Conservation (phyloP, 2,888 invertebrate species). For the Archaeoteleia sp. region DNA sequence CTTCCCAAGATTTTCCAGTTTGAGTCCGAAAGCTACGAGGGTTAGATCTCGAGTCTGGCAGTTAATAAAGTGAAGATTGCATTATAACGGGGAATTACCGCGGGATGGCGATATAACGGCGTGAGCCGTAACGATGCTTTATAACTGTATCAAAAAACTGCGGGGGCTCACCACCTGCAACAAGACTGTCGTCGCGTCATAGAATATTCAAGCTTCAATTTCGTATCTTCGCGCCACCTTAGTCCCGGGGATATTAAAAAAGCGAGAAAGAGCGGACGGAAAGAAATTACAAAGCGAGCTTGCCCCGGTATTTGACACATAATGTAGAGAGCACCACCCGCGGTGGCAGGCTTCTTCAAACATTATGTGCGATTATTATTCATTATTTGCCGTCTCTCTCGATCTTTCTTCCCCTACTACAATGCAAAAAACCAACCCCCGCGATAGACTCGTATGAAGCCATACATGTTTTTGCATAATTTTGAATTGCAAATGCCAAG, state of each 20-base stretch:
- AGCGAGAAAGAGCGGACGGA: conserved; percentile 51
- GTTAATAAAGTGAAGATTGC: conserved; percentile 72
- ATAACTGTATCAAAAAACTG: conserved; percentile 69
- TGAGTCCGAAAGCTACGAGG: conserved; percentile 27
- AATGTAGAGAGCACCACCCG: conserved; percentile 59
- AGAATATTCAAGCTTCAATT: conserved; percentile 75
- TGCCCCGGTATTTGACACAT: conserved; percentile 65
- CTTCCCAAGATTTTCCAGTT: conserved; percentile 28
- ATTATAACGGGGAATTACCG: conserved; percentile 66
- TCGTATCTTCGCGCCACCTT: conserved; percentile 66
- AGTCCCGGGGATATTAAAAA: conserved; percentile 67
- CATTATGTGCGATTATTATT: conserved; percentile 71
- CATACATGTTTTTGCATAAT: conserved; percentile 38
- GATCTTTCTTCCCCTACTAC: conserved; percentile 16
- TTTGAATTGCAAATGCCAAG: conserved; percentile 32
- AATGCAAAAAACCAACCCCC: conserved; percentile 38
- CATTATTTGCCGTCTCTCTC: conserved; percentile 66
- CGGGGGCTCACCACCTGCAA: conserved; percentile 53
- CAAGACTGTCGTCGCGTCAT: conserved; percentile 68
- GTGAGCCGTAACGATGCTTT: conserved; percentile 70
- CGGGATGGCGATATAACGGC: conserved; percentile 68
- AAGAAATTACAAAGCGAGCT: conserved; percentile 64
- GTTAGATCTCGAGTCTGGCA: conserved; percentile 45
- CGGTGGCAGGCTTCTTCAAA: conserved; percentile 41
- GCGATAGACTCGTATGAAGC: conserved; percentile 29